A percentile compares a stretch with the other conserved stretches of the same genome.
Conservation (phyloP, 1,140 invertebrate genomes). For the Trichonephila clavata region DNA sequence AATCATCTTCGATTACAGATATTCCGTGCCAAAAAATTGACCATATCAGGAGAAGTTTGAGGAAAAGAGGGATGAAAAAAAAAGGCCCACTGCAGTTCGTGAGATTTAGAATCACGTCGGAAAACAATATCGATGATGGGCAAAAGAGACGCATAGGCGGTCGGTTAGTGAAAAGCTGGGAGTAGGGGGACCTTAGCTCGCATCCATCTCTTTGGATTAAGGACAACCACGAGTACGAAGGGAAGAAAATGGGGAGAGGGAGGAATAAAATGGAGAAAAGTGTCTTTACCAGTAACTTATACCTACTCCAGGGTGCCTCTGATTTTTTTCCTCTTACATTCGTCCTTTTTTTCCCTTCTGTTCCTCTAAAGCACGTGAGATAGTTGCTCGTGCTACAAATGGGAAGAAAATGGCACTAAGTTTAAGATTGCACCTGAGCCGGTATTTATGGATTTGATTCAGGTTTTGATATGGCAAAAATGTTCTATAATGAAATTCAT, state of each 20-base stretch:
- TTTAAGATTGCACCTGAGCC: slow-evolving; percentile 52
- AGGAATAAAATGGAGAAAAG: slow-evolving; percentile 51
- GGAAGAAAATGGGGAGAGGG: neutral
- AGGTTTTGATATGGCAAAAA: neutral
- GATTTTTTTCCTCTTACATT: neutral
- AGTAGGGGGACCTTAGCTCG: neutral
- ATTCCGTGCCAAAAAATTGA: slow-evolving; percentile 65
- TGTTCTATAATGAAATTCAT: neutral
- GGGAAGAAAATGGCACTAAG: neutral
- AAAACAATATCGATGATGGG: slow-evolving; percentile 69
- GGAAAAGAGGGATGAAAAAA: slow-evolving; percentile 6
- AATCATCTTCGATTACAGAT: slow-evolving; percentile 67
- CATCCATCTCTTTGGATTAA: slow-evolving; percentile 66
- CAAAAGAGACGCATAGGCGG: slow-evolving; percentile 29
- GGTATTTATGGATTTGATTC: slow-evolving; percentile 41
- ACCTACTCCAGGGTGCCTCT: neutral
- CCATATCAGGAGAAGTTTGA: slow-evolving; percentile 32
- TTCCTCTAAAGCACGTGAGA: slow-evolving; percentile 37
- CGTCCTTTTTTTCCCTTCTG: neutral
- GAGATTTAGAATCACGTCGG: slow-evolving; percentile 69
- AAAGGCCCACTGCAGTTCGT: slow-evolving; percentile 7
- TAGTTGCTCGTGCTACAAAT: neutral
- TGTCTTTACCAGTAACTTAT: slow-evolving; percentile 65
- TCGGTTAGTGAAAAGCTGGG: slow-evolving; percentile 1
- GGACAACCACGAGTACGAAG: neutral